Conservation (phyloP, 1,140 invertebrate species). For the Scaptomyza montana region DNA sequence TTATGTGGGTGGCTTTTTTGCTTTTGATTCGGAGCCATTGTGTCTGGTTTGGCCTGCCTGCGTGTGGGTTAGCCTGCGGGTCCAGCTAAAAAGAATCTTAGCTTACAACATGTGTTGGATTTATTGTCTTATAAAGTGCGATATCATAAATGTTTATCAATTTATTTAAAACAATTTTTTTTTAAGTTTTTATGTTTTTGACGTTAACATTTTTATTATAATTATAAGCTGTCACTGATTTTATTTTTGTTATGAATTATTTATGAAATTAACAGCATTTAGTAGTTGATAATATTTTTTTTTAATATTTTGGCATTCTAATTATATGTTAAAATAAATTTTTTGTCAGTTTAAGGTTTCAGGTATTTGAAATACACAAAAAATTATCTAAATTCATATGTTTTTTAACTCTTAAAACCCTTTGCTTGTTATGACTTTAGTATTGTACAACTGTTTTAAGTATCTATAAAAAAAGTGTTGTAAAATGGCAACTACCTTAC, state of each 20-base stretch:
- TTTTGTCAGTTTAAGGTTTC: too few relatives aligned
- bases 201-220: neutral
- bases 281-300: too few relatives aligned
- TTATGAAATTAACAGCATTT: neutral
- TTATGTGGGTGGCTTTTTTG: slow-evolving; percentile 38
- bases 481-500: neutral
- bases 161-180: neutral
- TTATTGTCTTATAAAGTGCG: slow-evolving; percentile 23
- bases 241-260: neutral
- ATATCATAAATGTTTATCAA: slow-evolving; percentile 26
- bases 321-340: too few relatives aligned
- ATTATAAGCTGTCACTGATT: neutral
- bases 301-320: too few relatives aligned
- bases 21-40: slow-evolving; percentile 57
- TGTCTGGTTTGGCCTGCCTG: slow-evolving; percentile 43
- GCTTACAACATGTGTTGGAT: slow-evolving; percentile 38
- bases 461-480: too few relatives aligned
- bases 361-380: too few relatives aligned
- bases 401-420: neutral
- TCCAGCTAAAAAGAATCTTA: slow-evolving; percentile 34
- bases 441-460: too few relatives aligned
- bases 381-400: too few relatives aligned
- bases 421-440: too few relatives aligned
- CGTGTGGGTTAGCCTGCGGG: slow-evolving; percentile 69
- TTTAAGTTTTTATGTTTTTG: neutral